Evolutionary conservation across 2,888 invertebrate species (phyloP), one percentile per base, ranked within the genome.

Genomic region (Alviniconcha strummeri): DNA sequence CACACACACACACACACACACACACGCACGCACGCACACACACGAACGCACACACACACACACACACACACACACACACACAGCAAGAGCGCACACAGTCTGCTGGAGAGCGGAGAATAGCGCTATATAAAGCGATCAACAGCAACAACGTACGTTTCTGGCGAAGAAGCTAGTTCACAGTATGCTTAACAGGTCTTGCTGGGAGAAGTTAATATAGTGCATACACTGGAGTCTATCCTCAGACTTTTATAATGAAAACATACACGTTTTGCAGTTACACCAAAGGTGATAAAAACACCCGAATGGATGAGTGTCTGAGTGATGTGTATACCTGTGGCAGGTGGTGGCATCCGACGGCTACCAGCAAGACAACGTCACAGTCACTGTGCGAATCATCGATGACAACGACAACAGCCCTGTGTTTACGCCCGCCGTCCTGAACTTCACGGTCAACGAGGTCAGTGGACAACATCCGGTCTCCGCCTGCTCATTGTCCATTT

Each of bases 361-460:
- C 17, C 84, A 80, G 77, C 81, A 55, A 1, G 80, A 54, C 55
- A 80, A 78, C 9, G 85, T 84, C 4, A 86, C 55, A n/a, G 83
- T 89, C 4, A 72, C 67, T 0, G 74, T 89, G 7, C 67, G 52
- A 5, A 81, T 88, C 11, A 67, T 83, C 11, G 88, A 89, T 80
- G 86, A 84, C 11, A 88, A 89, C 84, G 89, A 89, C 84, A 84
- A 87, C 76, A 56, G 64, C 57, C 89, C 89, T 17, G 60, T 36
- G 2, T 89, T 89, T 84, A 19, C 55, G 19, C 56, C 81, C 5
- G 17, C 36, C 5, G 56, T 83, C n/a, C 83, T 88, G 52, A 82
- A 75, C 55, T 83, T 89, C 74, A 84, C 74, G 17, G 86, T 89
- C 9, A 82, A 83, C 56, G 90, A 90, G 84, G 87, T 87, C 80